phyloP scores from a whole-genome alignment of 2,888 invertebrate species.

The Temnothorax rugatulus region DNA sequence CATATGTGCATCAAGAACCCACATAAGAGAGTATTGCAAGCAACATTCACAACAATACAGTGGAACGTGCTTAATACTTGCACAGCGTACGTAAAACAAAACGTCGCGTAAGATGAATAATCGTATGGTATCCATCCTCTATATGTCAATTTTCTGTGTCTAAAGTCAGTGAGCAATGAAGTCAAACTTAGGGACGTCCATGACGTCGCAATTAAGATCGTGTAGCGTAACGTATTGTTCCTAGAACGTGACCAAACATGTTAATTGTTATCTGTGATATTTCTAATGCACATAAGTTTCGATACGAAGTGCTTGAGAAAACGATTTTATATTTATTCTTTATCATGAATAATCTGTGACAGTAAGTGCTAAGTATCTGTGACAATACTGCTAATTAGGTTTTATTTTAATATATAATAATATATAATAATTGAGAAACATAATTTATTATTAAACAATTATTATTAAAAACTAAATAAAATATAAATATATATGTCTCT shows the following conservation, averaged over 20 bases:
- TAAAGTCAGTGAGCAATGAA: constrained; percentile 46
- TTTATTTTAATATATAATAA: neutral
- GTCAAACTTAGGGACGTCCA: neutral
- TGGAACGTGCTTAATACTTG: constrained; percentile 36
- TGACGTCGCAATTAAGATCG: constrained; percentile 41
- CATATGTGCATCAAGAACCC: constrained; percentile 44
- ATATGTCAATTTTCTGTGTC: constrained; percentile 23
- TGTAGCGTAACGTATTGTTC: constrained; percentile 54
- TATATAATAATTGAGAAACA: neutral
- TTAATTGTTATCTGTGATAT: neutral
- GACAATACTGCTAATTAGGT: neutral
- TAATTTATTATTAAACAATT: too few species aligned
- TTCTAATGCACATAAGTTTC: too few species aligned
- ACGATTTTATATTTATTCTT: neutral
- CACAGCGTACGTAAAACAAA: constrained; percentile 44
- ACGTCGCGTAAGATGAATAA: constrained; percentile 17
- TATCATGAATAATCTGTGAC: neutral
- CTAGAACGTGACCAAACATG: constrained; percentile 43
- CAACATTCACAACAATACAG: constrained; percentile 33
- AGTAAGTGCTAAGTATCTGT: neutral
- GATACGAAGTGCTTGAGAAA: too few species aligned
- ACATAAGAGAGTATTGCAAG: constrained; percentile 40
- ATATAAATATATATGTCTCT: neutral
- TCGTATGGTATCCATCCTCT: constrained; percentile 53
- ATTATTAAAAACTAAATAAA: too few species aligned